Base-by-base conservation (phyloP, 2,888 invertebrate genomes). In the Apamea monoglypha region DNA sequence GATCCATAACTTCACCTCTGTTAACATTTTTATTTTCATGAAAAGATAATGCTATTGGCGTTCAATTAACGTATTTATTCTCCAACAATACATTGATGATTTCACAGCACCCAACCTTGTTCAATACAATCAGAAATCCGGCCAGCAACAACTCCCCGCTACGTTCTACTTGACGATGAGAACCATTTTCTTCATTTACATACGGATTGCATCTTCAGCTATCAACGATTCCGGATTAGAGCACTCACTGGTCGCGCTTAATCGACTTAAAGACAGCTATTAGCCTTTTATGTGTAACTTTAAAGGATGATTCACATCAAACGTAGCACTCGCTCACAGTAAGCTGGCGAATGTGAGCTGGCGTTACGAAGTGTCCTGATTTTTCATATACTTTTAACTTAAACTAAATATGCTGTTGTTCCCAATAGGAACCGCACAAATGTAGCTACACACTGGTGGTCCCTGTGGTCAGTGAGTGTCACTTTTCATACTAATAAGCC, bases 101-200 rank as follows among this genome's bases (percentile, higher is more conserved):
- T 71, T 14, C 25, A 47, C 32, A 64, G 14, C 3, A 44, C 16
- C 16, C 7, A 36, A 66, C n/a, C 21, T 40, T 8, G 14, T 80
- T 71, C 12, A 77, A 73, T 66, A 50, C 73, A 63, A 59, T 76
- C 73, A 70, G 66, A 25, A 76, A 64, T 14, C 67, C 21, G 40
- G 29, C 36, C 14, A 61, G 5, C 32, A 67, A 50, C 40, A 25
- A 44, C n/a, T 76, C 64, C 59, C 69, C 81, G 66, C 64, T 81
- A 82, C 67, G 18, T 67, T 77, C 61, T 18, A 75, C 80, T 64
- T 53, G 53, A 70, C 29, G 77, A 69, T 59, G 78, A 63, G 72
- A 76, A 74, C 77, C 78, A 78, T 87, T 80, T 83, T 86, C 71
- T 78, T 66, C 78, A 89, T 89, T 89, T 74, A 81, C 89, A 89